phyloP scores from a whole-genome alignment of 2,797 vertebrate species.

The Neosalanx taihuensis region DNA sequence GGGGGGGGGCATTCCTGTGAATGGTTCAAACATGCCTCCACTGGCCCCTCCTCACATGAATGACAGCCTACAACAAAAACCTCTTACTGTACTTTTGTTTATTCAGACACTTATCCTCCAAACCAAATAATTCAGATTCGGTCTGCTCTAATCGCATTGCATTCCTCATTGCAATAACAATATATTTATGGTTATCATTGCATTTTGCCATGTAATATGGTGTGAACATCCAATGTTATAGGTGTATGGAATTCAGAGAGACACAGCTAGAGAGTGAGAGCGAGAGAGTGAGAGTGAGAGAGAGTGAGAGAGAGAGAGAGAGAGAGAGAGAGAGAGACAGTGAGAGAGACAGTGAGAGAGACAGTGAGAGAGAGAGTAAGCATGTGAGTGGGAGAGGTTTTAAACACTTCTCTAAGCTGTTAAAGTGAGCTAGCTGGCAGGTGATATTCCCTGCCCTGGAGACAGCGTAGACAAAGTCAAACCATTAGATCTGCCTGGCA shows the following conservation, averaged over 20 bases:
- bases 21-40: conserved; percentile 35
- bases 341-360: too few relatives aligned
- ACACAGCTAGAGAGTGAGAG: too few relatives aligned
- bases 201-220: too few relatives aligned
- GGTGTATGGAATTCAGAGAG: neutral
- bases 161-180: too few relatives aligned
- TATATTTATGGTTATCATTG: too few relatives aligned
- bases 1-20: conserved; percentile 34
- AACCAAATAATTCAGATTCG: conserved; percentile 1
- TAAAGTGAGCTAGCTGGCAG: conserved; percentile 37
- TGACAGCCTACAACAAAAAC: conserved; percentile 64
- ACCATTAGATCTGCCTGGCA: conserved; percentile 62
- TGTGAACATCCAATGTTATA: too few relatives aligned
- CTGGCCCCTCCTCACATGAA: conserved; percentile 34
- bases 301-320: neutral
- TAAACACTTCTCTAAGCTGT: conserved; percentile 61
- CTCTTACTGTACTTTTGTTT: conserved; percentile 60
- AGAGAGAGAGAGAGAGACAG: neutral
- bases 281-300: neutral
- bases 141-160: too few relatives aligned
- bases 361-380: neutral
- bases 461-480: conserved; percentile 32
- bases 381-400: conserved; percentile 43
- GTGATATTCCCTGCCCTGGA: conserved; percentile 42
- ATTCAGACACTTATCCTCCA: conserved; percentile 50